Evolutionary conservation across 2,113 vertebrate species (phyloP).

Genomic region (Callospermophilus lateralis): DNA sequence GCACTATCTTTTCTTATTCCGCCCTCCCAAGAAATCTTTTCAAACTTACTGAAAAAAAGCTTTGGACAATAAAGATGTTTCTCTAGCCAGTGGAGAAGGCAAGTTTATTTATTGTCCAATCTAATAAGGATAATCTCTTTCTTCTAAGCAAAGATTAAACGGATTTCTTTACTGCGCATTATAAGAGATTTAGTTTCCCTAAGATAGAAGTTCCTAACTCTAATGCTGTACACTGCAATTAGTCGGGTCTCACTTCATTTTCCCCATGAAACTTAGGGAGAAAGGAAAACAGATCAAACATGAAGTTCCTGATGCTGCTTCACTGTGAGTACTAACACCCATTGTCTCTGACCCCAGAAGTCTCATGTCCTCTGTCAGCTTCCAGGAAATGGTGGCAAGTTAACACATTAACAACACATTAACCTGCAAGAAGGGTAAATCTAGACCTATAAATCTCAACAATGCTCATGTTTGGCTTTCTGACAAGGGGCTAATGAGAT

Average conservation of each 20-base stretch:
- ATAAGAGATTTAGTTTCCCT: neutral
- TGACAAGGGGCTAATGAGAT: neutral
- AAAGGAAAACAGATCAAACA: neutral
- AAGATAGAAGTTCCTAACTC: neutral
- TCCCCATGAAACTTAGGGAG: neutral
- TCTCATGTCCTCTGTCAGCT: neutral
- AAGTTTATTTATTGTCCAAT: neutral
- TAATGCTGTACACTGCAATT: neutral
- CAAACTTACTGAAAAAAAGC: neutral
- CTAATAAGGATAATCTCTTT: neutral
- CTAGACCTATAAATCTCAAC: neutral
- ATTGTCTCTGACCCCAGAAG: neutral
- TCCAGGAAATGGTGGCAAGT: neutral
- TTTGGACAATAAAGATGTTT: neutral
- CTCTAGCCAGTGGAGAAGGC: neutral
- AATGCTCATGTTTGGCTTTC: neutral
- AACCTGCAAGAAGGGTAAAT: neutral
- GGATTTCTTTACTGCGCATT: neutral
- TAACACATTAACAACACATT: neutral
- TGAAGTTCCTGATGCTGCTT: neutral
- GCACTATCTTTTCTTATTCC: neutral
- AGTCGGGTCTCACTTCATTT: no score
- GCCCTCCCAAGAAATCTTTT: slow-evolving; percentile 13
- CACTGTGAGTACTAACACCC: neutral
- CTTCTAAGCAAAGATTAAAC: neutral